These are phyloP conservation scores for Pseudachorutes palmiensis DNA, from an alignment of 1,140 invertebrate genomes.

Conservation along the genomic window DNA sequence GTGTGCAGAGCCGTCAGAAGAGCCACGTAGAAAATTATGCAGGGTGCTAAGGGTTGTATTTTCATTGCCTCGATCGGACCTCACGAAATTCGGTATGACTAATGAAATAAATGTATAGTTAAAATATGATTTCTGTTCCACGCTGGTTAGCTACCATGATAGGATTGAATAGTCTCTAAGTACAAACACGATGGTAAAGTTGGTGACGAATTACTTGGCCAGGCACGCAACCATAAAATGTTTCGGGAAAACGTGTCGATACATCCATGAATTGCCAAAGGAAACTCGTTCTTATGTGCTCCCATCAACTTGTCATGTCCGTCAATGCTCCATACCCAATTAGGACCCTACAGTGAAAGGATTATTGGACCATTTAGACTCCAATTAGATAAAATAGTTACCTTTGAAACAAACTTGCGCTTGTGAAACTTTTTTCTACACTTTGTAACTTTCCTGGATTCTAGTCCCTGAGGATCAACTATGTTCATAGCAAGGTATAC, in stretches of 20 bases:
- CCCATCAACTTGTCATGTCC: neutral
- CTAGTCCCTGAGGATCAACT: neutral
- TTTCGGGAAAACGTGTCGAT: neutral
- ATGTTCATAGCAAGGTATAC: neutral
- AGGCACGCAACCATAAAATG: neutral
- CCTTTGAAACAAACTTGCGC: neutral
- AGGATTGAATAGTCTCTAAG: neutral
- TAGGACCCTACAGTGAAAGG: neutral
- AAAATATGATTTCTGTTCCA: neutral
- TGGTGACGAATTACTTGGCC: neutral
- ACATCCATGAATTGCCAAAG: neutral
- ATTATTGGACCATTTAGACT: neutral
- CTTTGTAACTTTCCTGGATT: neutral
- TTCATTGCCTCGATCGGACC: neutral
- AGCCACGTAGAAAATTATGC: neutral
- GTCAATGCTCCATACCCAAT: neutral
- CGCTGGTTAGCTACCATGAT: neutral
- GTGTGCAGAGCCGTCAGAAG: neutral
- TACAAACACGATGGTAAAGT: neutral
- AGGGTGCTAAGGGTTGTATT: neutral
- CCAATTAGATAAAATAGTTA: neutral
- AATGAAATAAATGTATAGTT: neutral
- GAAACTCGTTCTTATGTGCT: neutral
- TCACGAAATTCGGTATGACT: neutral
- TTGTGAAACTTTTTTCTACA: neutral